A percentile compares a stretch with the other conserved stretches of the same genome.
Conservation (phyloP, 1,140 invertebrate genomes). For the Dolichoris vasculosae region DNA sequence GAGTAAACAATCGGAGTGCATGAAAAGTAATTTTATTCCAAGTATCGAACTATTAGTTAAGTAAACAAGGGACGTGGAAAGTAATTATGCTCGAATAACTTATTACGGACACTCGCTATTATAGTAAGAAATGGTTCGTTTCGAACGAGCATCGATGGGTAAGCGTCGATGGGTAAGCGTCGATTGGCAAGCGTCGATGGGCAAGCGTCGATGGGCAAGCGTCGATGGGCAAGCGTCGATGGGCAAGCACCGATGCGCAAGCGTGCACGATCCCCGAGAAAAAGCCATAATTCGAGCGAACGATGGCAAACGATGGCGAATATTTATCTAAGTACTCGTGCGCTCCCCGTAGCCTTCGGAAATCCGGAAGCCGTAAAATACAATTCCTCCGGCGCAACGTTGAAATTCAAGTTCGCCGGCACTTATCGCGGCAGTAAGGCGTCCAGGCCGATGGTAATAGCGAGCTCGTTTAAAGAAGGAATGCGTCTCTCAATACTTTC, state of each 20-base stretch:
- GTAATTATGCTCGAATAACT: neutral
- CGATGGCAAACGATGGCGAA: neutral
- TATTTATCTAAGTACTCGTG: neutral
- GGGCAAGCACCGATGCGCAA: too few species aligned
- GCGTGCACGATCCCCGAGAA: neutral
- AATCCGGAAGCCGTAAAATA: slow-evolving; percentile 54
- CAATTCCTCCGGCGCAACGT: neutral
- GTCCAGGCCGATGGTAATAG: neutral
- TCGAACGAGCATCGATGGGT: too few species aligned
- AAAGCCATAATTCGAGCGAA: neutral
- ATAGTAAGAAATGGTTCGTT: neutral
- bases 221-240: too few species aligned
- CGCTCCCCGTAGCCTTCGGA: slow-evolving; percentile 38
- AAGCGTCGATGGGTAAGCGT: too few species aligned
- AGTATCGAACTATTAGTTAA: neutral
- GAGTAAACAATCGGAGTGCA: neutral
- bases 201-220: too few species aligned
- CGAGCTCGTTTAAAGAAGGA: slow-evolving; percentile 24
- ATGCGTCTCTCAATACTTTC: slow-evolving; percentile 45
- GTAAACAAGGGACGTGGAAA: neutral
- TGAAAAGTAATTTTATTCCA: slow-evolving; percentile 6
- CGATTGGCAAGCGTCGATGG: too few species aligned
- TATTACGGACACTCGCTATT: neutral
- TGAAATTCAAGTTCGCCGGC: slow-evolving; percentile 9
- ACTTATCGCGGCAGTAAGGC: slow-evolving; percentile 17